Evolutionary conservation across 2,113 vertebrate species (phyloP), one percentile per base, ranked within the genome.

Genomic region (Campylorhamphus procurvoides): DNA sequence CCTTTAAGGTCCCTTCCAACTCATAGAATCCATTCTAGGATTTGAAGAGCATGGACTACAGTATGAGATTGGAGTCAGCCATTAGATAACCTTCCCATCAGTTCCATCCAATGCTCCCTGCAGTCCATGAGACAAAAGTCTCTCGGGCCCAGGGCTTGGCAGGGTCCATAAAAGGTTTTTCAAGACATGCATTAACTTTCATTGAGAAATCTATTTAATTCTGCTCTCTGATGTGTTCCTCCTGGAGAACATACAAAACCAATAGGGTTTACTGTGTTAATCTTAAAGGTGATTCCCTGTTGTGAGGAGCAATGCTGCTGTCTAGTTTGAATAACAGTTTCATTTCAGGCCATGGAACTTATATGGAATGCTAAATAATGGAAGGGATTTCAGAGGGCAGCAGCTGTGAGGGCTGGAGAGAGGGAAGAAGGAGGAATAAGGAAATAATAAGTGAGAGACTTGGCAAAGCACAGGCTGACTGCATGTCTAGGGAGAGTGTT

Each of bases 391-490:
- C 75, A 74, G 84, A 71, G 84, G 82, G 82, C 58, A 94, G 81
- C 81, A 91, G 93, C 81, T 94, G 81, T 58, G 93, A 74, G 83
- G 71, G 77, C 74, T 64, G 87, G 71, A 60, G 85, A 90, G 72
- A 24, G 63, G 49, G 84, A 92, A 84, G 89, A 78, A 90, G 74
- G 68, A 94, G 39, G 73, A 6, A 4, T 67, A 81, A 90, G 69
- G 76, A 93, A 92, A 92, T 78, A 90, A 62, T 60, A 92, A 94
- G 60, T 7, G 46, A 93, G 71, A 86, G 64, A 81, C 62, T 62
- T 93, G 62, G 84, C 89, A 92, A 82, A 85, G 84, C 78, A 49
- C 20, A 85, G 24, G 55, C 62, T 74, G 91, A 28, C 84, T 63
- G n/a, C 68, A 40, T 35, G 52, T 63, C 85, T 76, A 64, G 56